Conservation (phyloP, 2,888 invertebrate genomes). For the Teleogryllus oceanicus region DNA sequence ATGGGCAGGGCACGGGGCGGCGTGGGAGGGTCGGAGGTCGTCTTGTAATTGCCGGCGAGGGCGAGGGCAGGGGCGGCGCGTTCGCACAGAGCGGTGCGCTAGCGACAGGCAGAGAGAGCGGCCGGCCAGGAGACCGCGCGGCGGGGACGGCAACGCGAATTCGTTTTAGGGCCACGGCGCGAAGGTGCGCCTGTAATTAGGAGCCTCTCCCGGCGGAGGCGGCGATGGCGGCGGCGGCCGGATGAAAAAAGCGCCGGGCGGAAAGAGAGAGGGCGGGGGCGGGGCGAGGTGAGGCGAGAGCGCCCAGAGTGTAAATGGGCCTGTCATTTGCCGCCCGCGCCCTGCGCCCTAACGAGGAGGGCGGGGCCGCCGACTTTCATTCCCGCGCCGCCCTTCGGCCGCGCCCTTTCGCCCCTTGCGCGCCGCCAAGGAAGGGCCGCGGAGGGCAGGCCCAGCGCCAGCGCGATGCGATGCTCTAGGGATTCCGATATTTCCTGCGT, state of each 20-base stretch:
- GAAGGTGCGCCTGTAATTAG: conserved; percentile 1
- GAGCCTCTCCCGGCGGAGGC: neutral
- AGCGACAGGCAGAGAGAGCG: too few relatives aligned
- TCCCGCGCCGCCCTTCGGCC: neutral
- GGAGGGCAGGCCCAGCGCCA: neutral
- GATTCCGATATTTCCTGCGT: neutral
- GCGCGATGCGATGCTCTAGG: neutral
- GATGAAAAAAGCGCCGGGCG: neutral
- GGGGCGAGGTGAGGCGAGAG: neutral
- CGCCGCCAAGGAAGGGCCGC: neutral
- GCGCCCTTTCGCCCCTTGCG: neutral
- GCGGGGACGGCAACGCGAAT: neutral
- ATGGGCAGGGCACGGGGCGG: neutral
- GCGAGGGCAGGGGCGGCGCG: too few relatives aligned
- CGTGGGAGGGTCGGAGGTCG: neutral
- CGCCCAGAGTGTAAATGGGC: conserved; percentile 28
- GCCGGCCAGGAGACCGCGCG: neutral
- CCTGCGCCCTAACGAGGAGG: conserved; percentile 18
- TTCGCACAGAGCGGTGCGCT: too few relatives aligned
- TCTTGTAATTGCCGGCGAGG: neutral
- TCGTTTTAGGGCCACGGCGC: neutral
- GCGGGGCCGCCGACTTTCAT: neutral
- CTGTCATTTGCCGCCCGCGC: conserved; percentile 29
- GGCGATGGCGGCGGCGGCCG: neutral
- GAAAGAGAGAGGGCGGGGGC: neutral